phyloP scores from a whole-genome alignment of 2,113 vertebrate species.

The Paramisgurnus dabryanus region DNA sequence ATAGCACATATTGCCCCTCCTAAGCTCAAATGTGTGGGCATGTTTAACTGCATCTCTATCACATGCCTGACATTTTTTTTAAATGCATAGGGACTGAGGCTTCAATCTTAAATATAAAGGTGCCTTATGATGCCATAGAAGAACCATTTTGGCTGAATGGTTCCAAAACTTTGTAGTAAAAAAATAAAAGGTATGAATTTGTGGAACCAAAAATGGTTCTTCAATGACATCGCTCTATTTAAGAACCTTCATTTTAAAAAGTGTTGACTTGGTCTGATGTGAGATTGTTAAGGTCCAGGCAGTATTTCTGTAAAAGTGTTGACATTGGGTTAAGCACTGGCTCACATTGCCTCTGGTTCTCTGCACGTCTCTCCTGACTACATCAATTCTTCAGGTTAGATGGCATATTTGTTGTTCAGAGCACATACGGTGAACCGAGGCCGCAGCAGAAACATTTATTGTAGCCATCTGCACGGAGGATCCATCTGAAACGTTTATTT shows the following conservation, averaged over 20 bases:
- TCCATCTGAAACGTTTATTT: not conserved
- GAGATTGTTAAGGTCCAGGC: too few relatives aligned
- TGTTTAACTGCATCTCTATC: constrained; percentile 3
- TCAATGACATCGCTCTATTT: too few relatives aligned
- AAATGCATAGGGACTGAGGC: not conserved
- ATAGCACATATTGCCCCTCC: not conserved
- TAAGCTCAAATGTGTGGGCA: constrained; percentile 20
- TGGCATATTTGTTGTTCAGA: not conserved
- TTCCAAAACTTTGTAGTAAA: too few relatives aligned
- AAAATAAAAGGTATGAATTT: too few relatives aligned
- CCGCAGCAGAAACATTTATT: not conserved
- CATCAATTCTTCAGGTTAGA: not conserved
- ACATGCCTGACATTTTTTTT: not conserved
- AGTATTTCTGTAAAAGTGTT: not conserved
- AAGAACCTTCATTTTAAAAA: too few relatives aligned
- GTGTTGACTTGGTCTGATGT: too few relatives aligned
- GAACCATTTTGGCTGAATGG: too few relatives aligned
- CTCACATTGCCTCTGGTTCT: not conserved
- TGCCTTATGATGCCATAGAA: too few relatives aligned
- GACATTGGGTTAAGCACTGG: not conserved
- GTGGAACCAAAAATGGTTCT: too few relatives aligned
- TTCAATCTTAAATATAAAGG: too few relatives aligned
- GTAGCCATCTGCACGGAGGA: not conserved
- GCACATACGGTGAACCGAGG: not conserved
- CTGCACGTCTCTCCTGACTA: not conserved